Conservation (phyloP, 2,797 vertebrate genomes). For the Gambusia yucatana region DNA sequence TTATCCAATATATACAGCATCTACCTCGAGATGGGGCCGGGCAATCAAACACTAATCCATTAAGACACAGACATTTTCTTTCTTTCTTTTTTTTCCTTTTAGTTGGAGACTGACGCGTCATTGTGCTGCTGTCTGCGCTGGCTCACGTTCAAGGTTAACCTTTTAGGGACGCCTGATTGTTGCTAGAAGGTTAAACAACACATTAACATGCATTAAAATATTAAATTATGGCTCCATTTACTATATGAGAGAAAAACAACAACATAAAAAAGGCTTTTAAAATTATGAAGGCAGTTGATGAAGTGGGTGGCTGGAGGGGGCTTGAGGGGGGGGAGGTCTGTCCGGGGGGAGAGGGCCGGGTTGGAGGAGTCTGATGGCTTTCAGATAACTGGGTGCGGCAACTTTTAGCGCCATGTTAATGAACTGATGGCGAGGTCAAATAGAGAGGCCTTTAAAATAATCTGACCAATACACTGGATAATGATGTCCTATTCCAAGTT, state of each 20-base stretch:
- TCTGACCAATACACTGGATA: constrained; percentile 23
- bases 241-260: constrained; percentile 86
- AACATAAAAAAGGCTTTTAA: constrained; percentile 88
- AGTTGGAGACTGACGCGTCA: constrained; percentile 89
- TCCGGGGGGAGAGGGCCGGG: constrained; percentile 31
- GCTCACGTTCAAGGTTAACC: constrained; percentile 91
- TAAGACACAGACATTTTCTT: constrained; percentile 84
- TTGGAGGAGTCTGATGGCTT: constrained; percentile 58
- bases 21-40: constrained; percentile 86
- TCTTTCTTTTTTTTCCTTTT: constrained; percentile 36
- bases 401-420: constrained; percentile 70
- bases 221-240: constrained; percentile 87
- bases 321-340: neutral
- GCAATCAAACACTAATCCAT: constrained; percentile 93
- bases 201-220: constrained; percentile 89
- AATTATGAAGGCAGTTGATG: constrained; percentile 83
- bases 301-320: constrained; percentile 59
- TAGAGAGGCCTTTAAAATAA: constrained; percentile 58
- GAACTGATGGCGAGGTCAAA: constrained; percentile 70
- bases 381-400: constrained; percentile 49
- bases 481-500: constrained; percentile 13
- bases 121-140: constrained; percentile 86
- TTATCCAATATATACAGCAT: constrained; percentile 94
- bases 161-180: constrained; percentile 86
- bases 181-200: constrained; percentile 87